A percentile compares a stretch with the other conserved stretches of the same genome.
Evolutionary conservation across 2,888 invertebrate genomes (phyloP).

Genomic region (Thecophora atra): DNA sequence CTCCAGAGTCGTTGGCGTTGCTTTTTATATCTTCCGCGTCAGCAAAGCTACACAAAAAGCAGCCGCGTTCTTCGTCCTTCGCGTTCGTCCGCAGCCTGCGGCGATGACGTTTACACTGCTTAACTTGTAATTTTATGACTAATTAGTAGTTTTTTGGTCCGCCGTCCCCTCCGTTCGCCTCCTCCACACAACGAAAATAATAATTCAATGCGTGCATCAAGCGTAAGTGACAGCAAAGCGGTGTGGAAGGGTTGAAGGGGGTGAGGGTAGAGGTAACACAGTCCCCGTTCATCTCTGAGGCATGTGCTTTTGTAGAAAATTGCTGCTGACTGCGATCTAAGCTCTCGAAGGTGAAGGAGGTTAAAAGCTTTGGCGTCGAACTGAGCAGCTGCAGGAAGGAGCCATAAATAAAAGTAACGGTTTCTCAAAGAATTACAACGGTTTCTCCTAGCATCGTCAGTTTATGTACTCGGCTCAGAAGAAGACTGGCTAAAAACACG

Average conservation of each 20-base stretch:
- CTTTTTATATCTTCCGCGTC: conserved; percentile 31
- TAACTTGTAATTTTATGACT: conserved; percentile 41
- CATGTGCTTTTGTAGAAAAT: not conserved
- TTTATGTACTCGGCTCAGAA: not conserved
- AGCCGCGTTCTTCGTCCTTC: not conserved
- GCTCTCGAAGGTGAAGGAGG: no score
- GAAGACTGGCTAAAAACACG: no score
- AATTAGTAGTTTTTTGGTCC: conserved; percentile 39
- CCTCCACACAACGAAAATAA: conserved; percentile 5
- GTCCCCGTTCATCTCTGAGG: not conserved
- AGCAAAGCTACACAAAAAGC: conserved; percentile 13
- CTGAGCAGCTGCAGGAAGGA: conserved; percentile 23
- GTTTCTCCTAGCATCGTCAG: not conserved
- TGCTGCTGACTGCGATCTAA: not conserved
- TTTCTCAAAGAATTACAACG: conserved; percentile 4
- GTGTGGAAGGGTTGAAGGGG: not conserved
- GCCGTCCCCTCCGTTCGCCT: not conserved
- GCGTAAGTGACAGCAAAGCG: conserved; percentile 10
- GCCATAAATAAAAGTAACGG: conserved; percentile 28
- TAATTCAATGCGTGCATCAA: conserved; percentile 33
- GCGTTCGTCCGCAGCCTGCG: not conserved
- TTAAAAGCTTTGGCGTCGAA: not conserved
- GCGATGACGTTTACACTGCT: conserved; percentile 33
- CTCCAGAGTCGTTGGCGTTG: conserved; percentile 27
- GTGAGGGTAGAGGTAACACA: not conserved